Conservation (phyloP, 1,140 invertebrate genomes). For the Uloborus diversus region DNA sequence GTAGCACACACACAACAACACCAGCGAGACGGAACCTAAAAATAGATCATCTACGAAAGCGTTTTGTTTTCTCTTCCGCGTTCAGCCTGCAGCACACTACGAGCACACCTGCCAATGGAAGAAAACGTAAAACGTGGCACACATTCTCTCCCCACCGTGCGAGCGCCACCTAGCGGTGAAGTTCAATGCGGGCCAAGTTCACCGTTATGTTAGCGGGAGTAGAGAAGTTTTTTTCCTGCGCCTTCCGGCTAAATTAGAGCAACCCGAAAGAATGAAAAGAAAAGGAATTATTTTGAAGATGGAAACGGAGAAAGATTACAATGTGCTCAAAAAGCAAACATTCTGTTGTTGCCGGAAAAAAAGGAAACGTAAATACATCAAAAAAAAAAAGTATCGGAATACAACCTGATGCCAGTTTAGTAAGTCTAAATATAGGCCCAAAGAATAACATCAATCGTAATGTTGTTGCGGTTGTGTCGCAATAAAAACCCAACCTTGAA, state of each 20-base stretch:
- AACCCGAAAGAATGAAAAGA: background rate
- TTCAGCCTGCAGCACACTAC: conserved; percentile 3
- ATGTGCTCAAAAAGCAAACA: conserved; percentile 18
- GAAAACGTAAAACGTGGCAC: conserved; percentile 23
- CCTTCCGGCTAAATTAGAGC: conserved; percentile 46
- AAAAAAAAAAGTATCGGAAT: background rate
- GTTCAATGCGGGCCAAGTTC: conserved; percentile 41
- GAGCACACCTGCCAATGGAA: conserved; percentile 23
- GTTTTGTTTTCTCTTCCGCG: conserved; percentile 13
- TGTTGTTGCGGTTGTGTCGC: conserved; percentile 17
- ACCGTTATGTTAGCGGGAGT: conserved; percentile 23
- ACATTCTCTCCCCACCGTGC: background rate
- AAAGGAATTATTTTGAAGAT: background rate
- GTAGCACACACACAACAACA: too few relatives aligned
- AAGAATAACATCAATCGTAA: conserved; percentile 18
- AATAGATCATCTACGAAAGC: conserved; percentile 36
- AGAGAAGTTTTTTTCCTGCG: background rate
- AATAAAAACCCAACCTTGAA: background rate
- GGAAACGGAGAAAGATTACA: background rate
- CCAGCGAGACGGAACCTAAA: conserved; percentile 9
- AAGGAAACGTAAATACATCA: conserved; percentile 5
- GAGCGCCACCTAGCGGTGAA: background rate
- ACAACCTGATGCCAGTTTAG: too few relatives aligned
- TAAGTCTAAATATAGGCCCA: conserved; percentile 24
- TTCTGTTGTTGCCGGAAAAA: conserved; percentile 16